phyloP scores from a whole-genome alignment of 2,797 vertebrate species.

The Coluber constrictor region DNA sequence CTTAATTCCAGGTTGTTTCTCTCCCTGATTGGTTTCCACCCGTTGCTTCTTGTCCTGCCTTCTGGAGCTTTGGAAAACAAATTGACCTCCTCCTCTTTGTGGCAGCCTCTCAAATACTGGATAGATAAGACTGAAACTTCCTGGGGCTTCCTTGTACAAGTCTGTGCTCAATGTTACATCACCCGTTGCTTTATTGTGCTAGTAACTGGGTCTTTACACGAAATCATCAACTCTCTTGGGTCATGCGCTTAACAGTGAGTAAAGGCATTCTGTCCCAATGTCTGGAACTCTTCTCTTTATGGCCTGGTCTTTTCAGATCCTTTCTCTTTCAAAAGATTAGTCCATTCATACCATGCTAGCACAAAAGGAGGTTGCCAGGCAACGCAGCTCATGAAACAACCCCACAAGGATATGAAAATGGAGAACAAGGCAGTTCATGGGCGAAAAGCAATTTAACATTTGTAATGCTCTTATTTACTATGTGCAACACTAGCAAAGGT shows the following conservation, averaged over 20 bases:
- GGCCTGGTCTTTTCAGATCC: conserved; percentile 52
- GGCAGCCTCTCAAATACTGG: background rate
- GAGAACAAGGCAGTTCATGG: conserved; percentile 35
- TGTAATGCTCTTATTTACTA: conserved; percentile 29
- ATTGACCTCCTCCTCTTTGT: background rate
- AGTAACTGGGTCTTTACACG: background rate
- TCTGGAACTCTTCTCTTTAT: conserved; percentile 38
- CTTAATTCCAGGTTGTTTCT: background rate
- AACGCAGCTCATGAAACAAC: conserved; percentile 60
- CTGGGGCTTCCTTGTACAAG: background rate
- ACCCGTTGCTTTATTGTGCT: background rate
- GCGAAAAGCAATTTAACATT: background rate
- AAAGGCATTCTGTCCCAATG: background rate
- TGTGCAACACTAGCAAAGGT: conserved; percentile 12
- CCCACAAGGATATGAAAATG: conserved; percentile 37
- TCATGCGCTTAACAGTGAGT: background rate
- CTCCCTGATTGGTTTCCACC: background rate
- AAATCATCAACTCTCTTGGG: background rate
- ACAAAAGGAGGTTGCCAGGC: conserved; percentile 73
- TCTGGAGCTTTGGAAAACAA: background rate
- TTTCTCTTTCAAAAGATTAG: conserved; percentile 63
- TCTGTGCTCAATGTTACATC: background rate
- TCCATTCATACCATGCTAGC: conserved; percentile 58
- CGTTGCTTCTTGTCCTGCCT: background rate
- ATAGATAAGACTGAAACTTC: background rate